phyloP scores from a whole-genome alignment of 2,113 vertebrate species.

The Dendropsophus ebraccatus region DNA sequence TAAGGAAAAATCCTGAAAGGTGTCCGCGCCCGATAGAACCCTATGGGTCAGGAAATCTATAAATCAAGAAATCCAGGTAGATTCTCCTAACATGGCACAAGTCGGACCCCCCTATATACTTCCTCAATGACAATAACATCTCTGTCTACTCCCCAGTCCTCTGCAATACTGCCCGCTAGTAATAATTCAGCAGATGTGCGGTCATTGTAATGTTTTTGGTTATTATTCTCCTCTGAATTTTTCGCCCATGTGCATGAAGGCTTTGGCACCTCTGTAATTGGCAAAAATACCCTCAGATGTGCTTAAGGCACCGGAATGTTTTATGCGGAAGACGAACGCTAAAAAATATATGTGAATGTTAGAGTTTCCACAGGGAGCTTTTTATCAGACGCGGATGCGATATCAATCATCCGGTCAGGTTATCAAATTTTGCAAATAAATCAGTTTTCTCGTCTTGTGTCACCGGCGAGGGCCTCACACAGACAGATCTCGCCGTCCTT shows the following conservation, averaged over 20 bases:
- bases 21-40: too few species aligned
- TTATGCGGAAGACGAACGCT: constrained; percentile 18
- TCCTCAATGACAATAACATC: too few species aligned
- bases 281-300: background rate
- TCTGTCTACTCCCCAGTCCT: too few species aligned
- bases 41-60: too few species aligned
- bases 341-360: constrained; percentile 16
- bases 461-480: background rate
- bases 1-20: too few species aligned
- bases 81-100: too few species aligned
- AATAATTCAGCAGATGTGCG: too few species aligned
- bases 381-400: background rate
- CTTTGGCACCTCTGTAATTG: background rate
- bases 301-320: constrained; percentile 18
- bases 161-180: too few species aligned
- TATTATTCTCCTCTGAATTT: too few species aligned
- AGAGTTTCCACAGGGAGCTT: background rate
- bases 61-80: too few species aligned
- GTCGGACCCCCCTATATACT: too few species aligned
- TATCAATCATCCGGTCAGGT: constrained; percentile 3
- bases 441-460: constrained; percentile 10
- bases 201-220: too few species aligned
- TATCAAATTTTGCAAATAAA: constrained; percentile 36
- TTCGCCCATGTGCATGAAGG: background rate
- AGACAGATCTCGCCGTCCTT: background rate